Percentiles rank a stretch among this genome's conserved stretches.
Conservation (phyloP, 2,797 vertebrate species). For the Lagocephalus sceleratus region DNA sequence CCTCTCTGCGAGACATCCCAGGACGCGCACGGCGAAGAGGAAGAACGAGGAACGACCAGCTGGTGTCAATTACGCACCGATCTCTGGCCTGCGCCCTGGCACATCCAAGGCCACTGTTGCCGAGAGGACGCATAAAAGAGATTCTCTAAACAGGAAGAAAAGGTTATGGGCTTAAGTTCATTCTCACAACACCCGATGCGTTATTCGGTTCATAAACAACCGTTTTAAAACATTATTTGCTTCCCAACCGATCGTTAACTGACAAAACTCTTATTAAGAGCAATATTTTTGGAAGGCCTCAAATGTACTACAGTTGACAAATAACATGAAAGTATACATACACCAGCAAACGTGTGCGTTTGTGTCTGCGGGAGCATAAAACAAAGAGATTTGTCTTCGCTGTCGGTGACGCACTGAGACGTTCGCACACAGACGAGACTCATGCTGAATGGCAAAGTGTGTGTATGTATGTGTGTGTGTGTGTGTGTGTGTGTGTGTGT, state of each 20-base stretch:
- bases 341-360: neutral
- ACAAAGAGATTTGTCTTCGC: constrained; percentile 56
- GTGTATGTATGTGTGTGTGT: constrained; percentile 1
- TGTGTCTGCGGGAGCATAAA: constrained; percentile 2
- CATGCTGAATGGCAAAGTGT: neutral
- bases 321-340: neutral
- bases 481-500: neutral
- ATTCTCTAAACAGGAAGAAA: no score
- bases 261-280: no score
- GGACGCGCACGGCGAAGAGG: constrained; percentile 14
- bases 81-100: constrained; percentile 18
- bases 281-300: neutral
- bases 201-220: no score
- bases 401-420: constrained; percentile 51
- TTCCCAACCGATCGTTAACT: no score
- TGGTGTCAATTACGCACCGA: constrained; percentile 36
- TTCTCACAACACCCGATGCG: no score
- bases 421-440: constrained; percentile 37
- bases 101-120: neutral
- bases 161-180: no score
- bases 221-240: no score
- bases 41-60: constrained; percentile 11
- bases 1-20: constrained; percentile 40
- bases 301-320: neutral
- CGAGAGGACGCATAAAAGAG: neutral